phyloP scores from a whole-genome alignment of 2,113 vertebrate genomes.

The Lasiurus borealis region DNA sequence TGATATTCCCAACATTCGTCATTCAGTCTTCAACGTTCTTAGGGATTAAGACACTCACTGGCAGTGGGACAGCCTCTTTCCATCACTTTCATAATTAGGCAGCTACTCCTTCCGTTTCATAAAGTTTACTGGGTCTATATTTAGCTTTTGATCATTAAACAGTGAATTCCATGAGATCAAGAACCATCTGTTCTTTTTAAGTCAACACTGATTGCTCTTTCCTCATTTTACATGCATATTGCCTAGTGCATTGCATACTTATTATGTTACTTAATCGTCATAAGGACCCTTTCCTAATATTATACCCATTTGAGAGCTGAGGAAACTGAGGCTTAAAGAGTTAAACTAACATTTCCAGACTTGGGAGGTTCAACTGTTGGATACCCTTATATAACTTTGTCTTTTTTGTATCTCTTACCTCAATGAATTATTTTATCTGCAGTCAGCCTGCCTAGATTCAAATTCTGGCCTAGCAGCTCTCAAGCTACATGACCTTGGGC shows the following conservation, averaged over 20 bases:
- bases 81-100: not conserved
- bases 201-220: not conserved
- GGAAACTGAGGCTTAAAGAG: not conserved
- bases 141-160: not conserved
- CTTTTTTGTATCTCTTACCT: not conserved
- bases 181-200: not conserved
- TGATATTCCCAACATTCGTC: not conserved
- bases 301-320: not conserved
- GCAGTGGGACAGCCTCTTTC: not conserved
- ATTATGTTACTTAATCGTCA: not conserved
- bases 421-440: not conserved
- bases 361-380: not conserved
- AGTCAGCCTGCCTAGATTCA: not conserved
- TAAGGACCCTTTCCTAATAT: not conserved
- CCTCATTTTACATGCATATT: not conserved
- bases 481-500: not conserved
- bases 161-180: not conserved
- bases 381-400: not conserved
- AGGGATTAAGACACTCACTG: not conserved
- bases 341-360: not conserved
- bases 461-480: not conserved
- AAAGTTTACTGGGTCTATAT: not conserved
- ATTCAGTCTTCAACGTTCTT: not conserved
- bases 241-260: accelerated
- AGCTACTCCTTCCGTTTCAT: not conserved